Conservation (phyloP, 2,113 vertebrate species). For the Coturnix japonica region DNA sequence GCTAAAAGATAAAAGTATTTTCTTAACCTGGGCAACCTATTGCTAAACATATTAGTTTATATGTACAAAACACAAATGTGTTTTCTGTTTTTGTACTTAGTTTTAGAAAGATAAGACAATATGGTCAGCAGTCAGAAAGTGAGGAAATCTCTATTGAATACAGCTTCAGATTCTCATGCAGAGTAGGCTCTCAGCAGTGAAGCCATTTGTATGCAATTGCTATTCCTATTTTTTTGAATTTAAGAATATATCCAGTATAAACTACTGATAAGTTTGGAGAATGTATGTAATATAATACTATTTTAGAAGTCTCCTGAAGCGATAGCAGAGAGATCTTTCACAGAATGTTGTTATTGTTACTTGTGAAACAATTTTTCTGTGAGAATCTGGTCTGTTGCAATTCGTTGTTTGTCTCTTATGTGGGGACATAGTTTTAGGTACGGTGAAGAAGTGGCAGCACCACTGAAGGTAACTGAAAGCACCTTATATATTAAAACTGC, state of each 20-base stretch:
- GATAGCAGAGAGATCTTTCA: not conserved
- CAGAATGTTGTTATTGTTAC: not conserved
- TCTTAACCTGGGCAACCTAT: not conserved
- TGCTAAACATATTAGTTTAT: not conserved
- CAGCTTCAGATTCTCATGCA: not conserved
- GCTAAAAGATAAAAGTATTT: not conserved
- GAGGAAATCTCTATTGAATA: not conserved
- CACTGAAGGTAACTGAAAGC: not conserved
- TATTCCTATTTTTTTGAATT: not conserved
- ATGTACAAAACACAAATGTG: not conserved
- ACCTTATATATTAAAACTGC: not conserved
- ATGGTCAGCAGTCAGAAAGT: not conserved
- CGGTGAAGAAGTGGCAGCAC: not conserved
- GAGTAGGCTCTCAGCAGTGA: not conserved
- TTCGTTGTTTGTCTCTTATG: not conserved
- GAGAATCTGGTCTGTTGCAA: not conserved
- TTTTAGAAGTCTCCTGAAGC: not conserved
- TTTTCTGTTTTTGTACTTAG: not conserved
- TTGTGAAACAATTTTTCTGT: not conserved
- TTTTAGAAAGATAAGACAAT: not conserved
- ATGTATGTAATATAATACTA: not conserved
- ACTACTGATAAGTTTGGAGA: slow-evolving; percentile 1
- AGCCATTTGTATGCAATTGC: not conserved
- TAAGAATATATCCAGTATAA: not conserved
- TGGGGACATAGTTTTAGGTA: not conserved